Conservation (phyloP, 2,888 invertebrate species). For the Chironomus riparius region DNA sequence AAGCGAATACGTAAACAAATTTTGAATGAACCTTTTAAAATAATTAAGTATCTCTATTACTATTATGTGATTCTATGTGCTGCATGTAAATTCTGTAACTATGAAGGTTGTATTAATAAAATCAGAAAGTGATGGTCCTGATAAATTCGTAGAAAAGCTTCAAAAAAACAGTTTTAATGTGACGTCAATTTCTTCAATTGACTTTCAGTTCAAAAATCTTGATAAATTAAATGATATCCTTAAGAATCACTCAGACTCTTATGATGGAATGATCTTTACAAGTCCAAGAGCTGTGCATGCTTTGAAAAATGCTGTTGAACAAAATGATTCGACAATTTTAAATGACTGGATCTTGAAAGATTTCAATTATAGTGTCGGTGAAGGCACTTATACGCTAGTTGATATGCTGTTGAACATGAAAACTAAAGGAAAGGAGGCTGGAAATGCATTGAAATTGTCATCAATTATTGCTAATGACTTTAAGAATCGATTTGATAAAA, state of each 20-base stretch:
- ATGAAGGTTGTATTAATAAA: constrained; percentile 1
- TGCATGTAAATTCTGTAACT: too few relatives aligned
- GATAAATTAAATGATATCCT: constrained; percentile 41
- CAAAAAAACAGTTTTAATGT: constrained; percentile 43
- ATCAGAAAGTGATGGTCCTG: constrained; percentile 15
- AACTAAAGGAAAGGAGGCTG: constrained; percentile 47
- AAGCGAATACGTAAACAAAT: too few relatives aligned
- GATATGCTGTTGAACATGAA: constrained; percentile 42
- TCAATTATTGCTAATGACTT: constrained; percentile 45
- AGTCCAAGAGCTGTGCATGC: constrained; percentile 50
- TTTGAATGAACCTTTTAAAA: too few relatives aligned
- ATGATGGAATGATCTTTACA: constrained; percentile 47
- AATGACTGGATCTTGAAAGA: constrained; percentile 26
- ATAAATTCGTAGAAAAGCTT: constrained; percentile 31
- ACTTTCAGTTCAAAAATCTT: constrained; percentile 46
- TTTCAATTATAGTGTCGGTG: constrained; percentile 46
- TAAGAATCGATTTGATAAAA: constrained; percentile 38
- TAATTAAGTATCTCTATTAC: too few relatives aligned
- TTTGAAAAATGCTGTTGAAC: constrained; percentile 31
- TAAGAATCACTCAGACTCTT: constrained; percentile 39
- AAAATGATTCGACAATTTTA: too few relatives aligned
- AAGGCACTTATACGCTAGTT: constrained; percentile 45
- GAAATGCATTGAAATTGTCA: constrained; percentile 47
- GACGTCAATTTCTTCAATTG: constrained; percentile 45
- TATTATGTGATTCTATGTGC: too few relatives aligned